Evolutionary conservation across 2,888 invertebrate species (phyloP).

Genomic region (Coleophora flavipennella): DNA sequence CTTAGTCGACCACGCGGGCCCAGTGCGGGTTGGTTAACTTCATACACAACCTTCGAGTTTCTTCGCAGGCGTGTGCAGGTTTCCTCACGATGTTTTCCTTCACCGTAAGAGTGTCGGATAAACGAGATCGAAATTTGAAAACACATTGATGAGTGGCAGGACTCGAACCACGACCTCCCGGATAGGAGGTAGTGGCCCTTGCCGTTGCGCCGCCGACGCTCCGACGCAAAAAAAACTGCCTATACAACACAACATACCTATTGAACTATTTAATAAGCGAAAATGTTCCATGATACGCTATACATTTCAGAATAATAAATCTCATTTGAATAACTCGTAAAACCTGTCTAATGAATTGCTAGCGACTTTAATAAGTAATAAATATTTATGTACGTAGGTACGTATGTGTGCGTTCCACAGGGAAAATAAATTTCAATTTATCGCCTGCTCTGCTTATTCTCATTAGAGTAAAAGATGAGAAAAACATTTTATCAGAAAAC

Average conservation of each 20-base stretch:
- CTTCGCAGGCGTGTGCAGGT: too few species aligned
- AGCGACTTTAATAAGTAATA: slow-evolving; percentile 50
- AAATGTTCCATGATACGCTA: slow-evolving; percentile 14
- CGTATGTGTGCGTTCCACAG: slow-evolving; percentile 35
- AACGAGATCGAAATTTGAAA: too few species aligned
- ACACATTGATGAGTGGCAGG: too few species aligned
- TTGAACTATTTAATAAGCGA: slow-evolving; percentile 30
- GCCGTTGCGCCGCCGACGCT: too few species aligned
- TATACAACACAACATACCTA: slow-evolving; percentile 20
- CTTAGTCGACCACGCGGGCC: too few species aligned
- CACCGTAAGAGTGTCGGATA: too few species aligned
- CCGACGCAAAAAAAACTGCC: slow-evolving; percentile 27
- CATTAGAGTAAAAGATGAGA: slow-evolving; percentile 48
- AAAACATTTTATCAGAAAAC: slow-evolving; percentile 46
- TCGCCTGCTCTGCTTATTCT: slow-evolving; percentile 46
- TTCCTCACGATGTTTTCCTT: too few species aligned
- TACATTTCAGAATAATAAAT: slow-evolving; percentile 31
- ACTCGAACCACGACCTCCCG: too few species aligned
- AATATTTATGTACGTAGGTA: slow-evolving; percentile 43
- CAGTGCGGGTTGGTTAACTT: too few species aligned
- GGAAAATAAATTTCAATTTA: slow-evolving; percentile 60
- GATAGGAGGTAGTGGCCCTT: too few species aligned
- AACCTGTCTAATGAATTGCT: slow-evolving; percentile 48
- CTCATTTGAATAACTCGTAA: slow-evolving; percentile 44
- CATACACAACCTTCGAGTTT: too few species aligned